Percentiles rank a stretch among this genome's conserved stretches.
These are phyloP conservation scores for Actenoides lindsayi DNA, from an alignment of 2,113 vertebrate species.

Conservation along the genomic window DNA sequence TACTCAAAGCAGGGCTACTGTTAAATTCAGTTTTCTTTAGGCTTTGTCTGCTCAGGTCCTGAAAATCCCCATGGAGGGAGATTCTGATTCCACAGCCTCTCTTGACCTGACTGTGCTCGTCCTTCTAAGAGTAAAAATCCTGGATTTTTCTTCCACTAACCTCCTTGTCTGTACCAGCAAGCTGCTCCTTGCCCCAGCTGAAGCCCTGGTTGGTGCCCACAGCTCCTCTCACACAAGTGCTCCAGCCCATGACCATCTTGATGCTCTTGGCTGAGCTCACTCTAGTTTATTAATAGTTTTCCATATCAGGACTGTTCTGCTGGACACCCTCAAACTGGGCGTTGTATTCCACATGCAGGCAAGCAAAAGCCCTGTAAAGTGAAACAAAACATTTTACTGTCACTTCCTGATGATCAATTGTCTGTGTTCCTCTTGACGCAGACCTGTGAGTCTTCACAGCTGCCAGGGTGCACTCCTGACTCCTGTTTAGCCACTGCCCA, in stretches of 20 bases:
- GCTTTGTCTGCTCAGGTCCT: background rate
- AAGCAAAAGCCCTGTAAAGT: background rate
- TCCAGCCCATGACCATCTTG: background rate
- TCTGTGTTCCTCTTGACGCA: background rate
- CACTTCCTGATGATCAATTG: rapidly evolving
- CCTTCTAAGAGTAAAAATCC: background rate
- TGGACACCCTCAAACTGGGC: background rate
- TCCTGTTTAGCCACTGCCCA: background rate
- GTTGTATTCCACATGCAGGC: rapidly evolving
- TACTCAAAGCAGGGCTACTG: background rate
- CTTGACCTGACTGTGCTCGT: background rate
- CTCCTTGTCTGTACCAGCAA: background rate
- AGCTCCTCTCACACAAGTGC: background rate
- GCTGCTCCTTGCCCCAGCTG: background rate
- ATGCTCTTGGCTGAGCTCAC: background rate
- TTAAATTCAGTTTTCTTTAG: background rate
- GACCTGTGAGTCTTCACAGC: background rate
- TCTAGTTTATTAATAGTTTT: background rate
- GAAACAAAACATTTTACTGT: background rate
- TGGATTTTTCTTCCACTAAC: background rate
- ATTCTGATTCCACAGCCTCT: background rate
- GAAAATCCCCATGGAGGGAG: background rate
- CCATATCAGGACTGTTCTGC: background rate
- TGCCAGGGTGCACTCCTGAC: background rate
- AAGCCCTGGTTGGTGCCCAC: background rate